These are phyloP conservation scores for Bubo scandiacus DNA, from an alignment of 2,113 vertebrate genomes.

Conservation along the genomic window DNA sequence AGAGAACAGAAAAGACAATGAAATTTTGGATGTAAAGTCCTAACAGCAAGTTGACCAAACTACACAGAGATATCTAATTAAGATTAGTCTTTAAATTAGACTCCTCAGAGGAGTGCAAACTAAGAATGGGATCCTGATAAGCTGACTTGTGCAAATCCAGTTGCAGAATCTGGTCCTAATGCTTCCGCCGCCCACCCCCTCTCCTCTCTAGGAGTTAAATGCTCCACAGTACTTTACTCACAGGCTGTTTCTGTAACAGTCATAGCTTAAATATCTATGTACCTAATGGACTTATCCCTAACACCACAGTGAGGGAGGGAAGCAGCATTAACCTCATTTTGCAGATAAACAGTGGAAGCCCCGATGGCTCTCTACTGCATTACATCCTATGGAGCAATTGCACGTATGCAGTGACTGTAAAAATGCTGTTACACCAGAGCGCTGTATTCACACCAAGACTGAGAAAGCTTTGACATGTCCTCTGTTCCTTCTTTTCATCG, in stretches of 20 bases:
- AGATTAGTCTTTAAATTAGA: conserved; percentile 58
- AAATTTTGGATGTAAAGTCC: background rate
- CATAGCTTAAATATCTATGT: conserved; percentile 38
- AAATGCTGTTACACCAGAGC: background rate
- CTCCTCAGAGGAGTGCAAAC: background rate
- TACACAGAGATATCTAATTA: background rate
- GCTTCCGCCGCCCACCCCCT: conserved; percentile 42
- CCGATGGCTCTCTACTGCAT: background rate
- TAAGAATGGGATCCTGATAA: conserved; percentile 54
- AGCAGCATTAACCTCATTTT: conserved; percentile 56
- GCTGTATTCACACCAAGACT: background rate
- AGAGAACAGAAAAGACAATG: background rate
- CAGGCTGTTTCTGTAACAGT: conserved; percentile 46
- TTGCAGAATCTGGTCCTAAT: conserved; percentile 37
- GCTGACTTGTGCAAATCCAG: conserved; percentile 58
- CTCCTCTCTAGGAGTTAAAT: conserved; percentile 7
- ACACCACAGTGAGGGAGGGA: background rate
- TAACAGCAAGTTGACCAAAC: background rate
- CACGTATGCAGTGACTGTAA: rapidly evolving
- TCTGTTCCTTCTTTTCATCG: background rate
- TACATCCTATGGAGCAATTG: background rate
- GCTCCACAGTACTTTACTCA: background rate
- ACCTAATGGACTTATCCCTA: conserved; percentile 64
- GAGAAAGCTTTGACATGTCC: background rate
- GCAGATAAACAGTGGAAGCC: conserved; percentile 34